phyloP scores from a whole-genome alignment of 1,140 invertebrate genomes.

The Trichoplusia ni region DNA sequence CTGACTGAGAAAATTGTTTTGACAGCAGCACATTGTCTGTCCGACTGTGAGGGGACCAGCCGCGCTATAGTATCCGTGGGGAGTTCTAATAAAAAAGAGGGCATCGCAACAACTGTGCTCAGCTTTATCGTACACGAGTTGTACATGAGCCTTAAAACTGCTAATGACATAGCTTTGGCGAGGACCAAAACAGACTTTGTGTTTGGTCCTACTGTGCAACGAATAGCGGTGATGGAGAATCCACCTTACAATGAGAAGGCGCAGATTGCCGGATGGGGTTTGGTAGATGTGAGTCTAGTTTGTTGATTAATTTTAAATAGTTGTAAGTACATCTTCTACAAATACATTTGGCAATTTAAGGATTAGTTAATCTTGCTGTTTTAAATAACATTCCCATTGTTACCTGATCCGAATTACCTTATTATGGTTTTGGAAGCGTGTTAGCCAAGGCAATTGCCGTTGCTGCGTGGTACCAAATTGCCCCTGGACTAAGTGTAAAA shows the following conservation, averaged over 20 bases:
- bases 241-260: constrained; percentile 29
- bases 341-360: too few species aligned
- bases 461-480: too few species aligned
- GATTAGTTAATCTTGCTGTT: too few species aligned
- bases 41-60: not conserved
- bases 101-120: not conserved
- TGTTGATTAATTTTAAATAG: too few species aligned
- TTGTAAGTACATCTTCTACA: too few species aligned
- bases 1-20: not conserved
- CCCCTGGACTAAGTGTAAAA: too few species aligned
- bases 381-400: too few species aligned
- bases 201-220: not conserved
- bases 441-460: too few species aligned
- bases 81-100: not conserved
- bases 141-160: too few species aligned
- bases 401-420: too few species aligned
- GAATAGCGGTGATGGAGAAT: constrained; percentile 30
- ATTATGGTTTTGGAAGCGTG: too few species aligned
- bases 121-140: not conserved
- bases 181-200: not conserved
- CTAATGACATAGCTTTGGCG: not conserved
- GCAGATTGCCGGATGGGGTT: constrained; percentile 52
- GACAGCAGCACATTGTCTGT: constrained; percentile 31
- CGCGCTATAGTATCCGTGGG: not conserved
- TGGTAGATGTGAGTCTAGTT: constrained; percentile 46